Percentiles rank a stretch among this genome's conserved stretches.
Conservation (phyloP, 2,113 vertebrate species). For the Dunckerocampus dactyliophorus region DNA sequence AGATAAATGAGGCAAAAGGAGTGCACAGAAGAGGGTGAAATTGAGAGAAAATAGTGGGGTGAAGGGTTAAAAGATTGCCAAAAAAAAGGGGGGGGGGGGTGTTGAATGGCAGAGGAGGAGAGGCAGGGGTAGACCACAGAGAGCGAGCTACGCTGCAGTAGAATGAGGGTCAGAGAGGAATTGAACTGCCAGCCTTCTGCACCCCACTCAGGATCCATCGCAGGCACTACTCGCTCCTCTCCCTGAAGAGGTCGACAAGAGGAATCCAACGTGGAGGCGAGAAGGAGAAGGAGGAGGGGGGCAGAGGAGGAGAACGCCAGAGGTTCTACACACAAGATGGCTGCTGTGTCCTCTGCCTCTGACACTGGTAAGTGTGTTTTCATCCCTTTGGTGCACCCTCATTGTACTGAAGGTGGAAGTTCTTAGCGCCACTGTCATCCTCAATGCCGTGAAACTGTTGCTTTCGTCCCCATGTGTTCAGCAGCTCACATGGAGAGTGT, state of each 20-base stretch:
- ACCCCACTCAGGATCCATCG: constrained; percentile 19
- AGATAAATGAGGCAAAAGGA: constrained; percentile 35
- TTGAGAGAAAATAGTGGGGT: constrained; percentile 12
- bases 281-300: constrained; percentile 62
- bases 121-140: constrained; percentile 28
- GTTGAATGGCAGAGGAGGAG: constrained; percentile 35
- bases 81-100: constrained; percentile 8
- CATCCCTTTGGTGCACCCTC: constrained; percentile 20
- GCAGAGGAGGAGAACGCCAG: constrained; percentile 68
- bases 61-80: constrained; percentile 21
- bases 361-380: constrained; percentile 66
- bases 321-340: constrained; percentile 74
- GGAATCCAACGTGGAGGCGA: constrained; percentile 54
- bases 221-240: constrained; percentile 3
- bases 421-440: neutral
- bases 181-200: constrained; percentile 38
- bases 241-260: constrained; percentile 43
- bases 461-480: constrained; percentile 34
- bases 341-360: constrained; percentile 70
- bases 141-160: constrained; percentile 53
- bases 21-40: neutral
- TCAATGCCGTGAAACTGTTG: constrained; percentile 44
- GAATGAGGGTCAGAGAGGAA: constrained; percentile 53
- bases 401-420: constrained; percentile 2
- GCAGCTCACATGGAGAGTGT: constrained; percentile 34